These are phyloP conservation scores for Microctonus brassicae DNA, from an alignment of 2,888 invertebrate genomes.

Conservation along the genomic window DNA sequence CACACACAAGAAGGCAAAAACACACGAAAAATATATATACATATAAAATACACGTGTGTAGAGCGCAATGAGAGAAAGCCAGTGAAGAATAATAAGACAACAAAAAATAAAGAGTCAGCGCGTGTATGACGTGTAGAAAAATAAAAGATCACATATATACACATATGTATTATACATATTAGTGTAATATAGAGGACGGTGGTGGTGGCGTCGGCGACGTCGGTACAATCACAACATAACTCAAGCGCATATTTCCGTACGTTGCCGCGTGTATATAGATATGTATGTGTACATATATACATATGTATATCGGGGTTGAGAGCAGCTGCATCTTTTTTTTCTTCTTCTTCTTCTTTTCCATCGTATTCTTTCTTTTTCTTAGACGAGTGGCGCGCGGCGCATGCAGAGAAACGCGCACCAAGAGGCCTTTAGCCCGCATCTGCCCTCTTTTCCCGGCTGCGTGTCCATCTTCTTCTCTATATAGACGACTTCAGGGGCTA, in stretches of 20 bases:
- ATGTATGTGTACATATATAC: too few relatives aligned
- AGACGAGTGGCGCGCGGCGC: neutral
- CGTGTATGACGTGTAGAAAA: slow-evolving; percentile 19
- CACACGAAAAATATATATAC: too few relatives aligned
- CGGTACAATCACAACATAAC: slow-evolving; percentile 48
- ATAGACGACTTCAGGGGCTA: neutral
- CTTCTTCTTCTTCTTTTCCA: slow-evolving; percentile 10
- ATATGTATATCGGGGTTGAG: slow-evolving; percentile 8
- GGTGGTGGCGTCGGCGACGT: neutral
- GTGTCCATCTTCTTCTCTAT: slow-evolving; percentile 14
- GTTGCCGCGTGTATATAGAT: neutral
- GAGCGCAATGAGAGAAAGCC: neutral
- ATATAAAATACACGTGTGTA: neutral
- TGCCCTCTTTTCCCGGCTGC: slow-evolving; percentile 33
- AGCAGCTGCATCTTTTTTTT: slow-evolving; percentile 30
- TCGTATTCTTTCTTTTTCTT: neutral
- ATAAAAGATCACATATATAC: neutral
- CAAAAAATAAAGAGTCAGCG: neutral
- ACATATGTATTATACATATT: too few relatives aligned
- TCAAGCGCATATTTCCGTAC: slow-evolving; percentile 30
- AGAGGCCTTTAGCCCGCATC: slow-evolving; percentile 26
- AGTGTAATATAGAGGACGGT: neutral
- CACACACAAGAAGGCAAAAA: neutral
- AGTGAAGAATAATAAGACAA: neutral
- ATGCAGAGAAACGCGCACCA: neutral